Conservation (phyloP, 2,797 vertebrate genomes). For the Pelobates cultripes region DNA sequence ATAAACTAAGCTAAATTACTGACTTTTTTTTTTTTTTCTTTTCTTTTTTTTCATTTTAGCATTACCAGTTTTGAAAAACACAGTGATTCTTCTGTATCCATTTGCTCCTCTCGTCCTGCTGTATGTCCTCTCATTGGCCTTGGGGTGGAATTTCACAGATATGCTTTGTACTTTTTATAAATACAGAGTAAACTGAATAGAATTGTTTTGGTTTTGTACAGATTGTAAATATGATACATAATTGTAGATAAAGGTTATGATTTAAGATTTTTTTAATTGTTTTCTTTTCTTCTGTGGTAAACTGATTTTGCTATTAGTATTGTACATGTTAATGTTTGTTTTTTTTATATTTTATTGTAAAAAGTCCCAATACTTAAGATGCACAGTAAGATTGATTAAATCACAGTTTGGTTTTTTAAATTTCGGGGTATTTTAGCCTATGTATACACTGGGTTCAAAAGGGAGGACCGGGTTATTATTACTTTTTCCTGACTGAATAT, state of each 20-base stretch:
- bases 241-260: conserved; percentile 71
- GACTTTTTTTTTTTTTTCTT: neutral
- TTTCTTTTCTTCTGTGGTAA: neutral
- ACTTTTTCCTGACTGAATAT: no score
- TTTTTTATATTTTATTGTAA: neutral
- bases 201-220: conserved; percentile 64
- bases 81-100: conserved; percentile 90
- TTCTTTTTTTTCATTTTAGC: conserved; percentile 70
- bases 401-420: no score
- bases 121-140: conserved; percentile 86
- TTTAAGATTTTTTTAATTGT: conserved; percentile 13
- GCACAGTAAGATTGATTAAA: no score
- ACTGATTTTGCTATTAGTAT: neutral
- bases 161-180: conserved; percentile 94
- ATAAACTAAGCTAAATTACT: neutral
- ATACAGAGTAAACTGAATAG: conserved; percentile 83
- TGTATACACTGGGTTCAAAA: no score
- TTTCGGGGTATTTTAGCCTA: no score
- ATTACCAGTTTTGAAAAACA: conserved; percentile 93
- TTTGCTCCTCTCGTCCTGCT: conserved; percentile 86
- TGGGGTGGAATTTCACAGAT: conserved; percentile 95
- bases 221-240: conserved; percentile 74
- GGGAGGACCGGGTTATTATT: no score
- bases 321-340: neutral
- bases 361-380: no score